These are phyloP conservation scores for Xerus rutilus DNA, from an alignment of 2,797 vertebrate species.

Conservation along the genomic window DNA sequence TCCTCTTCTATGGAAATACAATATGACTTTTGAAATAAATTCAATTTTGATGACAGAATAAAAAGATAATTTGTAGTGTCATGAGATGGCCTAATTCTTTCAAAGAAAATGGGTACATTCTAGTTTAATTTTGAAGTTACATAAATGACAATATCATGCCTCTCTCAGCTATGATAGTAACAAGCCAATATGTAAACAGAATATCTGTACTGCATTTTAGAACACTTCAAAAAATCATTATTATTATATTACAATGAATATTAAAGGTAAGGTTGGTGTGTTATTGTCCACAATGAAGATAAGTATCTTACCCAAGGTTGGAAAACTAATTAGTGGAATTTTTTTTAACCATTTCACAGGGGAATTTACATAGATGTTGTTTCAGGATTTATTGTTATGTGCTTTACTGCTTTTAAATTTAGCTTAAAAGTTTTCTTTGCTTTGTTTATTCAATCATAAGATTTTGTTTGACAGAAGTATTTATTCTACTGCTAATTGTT, in stretches of 20 bases:
- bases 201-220: slow-evolving; percentile 32
- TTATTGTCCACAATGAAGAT: background rate
- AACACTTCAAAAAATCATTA: slow-evolving; percentile 1
- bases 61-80: background rate
- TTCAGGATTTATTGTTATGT: slow-evolving; percentile 61
- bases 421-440: slow-evolving; percentile 41
- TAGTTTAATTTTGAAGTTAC: slow-evolving; percentile 27
- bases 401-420: slow-evolving; percentile 57
- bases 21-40: slow-evolving; percentile 56
- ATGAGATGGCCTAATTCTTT: background rate
- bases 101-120: background rate
- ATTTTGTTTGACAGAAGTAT: slow-evolving; percentile 66
- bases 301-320: slow-evolving; percentile 44
- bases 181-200: background rate
- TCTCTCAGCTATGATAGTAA: slow-evolving; percentile 5
- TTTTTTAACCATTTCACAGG: slow-evolving; percentile 1
- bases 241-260: slow-evolving; percentile 31
- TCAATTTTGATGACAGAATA: background rate
- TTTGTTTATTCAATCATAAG: slow-evolving; percentile 50
- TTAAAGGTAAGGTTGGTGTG: background rate
- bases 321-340: slow-evolving; percentile 51
- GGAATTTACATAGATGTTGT: slow-evolving; percentile 53
- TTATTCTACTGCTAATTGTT: slow-evolving; percentile 35
- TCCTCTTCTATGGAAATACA: slow-evolving; percentile 5
- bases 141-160: slow-evolving; percentile 17